Evolutionary conservation across 2,888 invertebrate species (phyloP), one percentile per base, ranked within the genome.

Genomic region (Philereme vetulata): DNA sequence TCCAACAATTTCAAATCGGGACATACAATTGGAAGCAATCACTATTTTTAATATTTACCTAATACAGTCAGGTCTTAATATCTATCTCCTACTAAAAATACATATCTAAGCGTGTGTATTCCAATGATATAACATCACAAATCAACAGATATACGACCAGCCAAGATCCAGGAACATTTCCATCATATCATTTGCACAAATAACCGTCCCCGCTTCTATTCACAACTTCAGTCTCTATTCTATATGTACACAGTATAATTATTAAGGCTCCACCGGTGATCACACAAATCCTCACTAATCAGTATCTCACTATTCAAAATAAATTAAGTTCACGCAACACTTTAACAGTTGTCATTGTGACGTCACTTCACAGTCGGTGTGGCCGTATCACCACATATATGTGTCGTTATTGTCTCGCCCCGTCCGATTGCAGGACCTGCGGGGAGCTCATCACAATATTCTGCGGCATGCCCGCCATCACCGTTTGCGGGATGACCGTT

Each of bases 401-500:
- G 75, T 75, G 83, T 87, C 88, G 92, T 86, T 92, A 92, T 85
- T 90, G 86, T 48, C 82, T 74, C 67, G 72, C 65, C 11, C 74
- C 74, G 5, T 74, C 73, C 1, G 67, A 45, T 35, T 64, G 62
- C n/a, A 68, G 50, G 38, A 61, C 72, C 35, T 70, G 76, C 7
- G 76, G 66, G 7, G 76, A 62, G 55, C 38, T 62, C 58, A 42
- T 62, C 58, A 65, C 56, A 8, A 64, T 48, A 54, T 68, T 45
- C 21, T 67, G 60, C 0, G 66, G 70, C 32, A 72, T 56, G 6
- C 52, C 64, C 4, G 77, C 36, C 40, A 77, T 67, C 9, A 82
- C 71, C 4, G 81, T 80, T 65, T 96, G 96, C 8, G 96, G 96
- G 75, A 96, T 96, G 55, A 97, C 96, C 0, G 96, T 96, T 69